phyloP scores from a whole-genome alignment of 2,113 vertebrate species.

The Aleadryas rufinucha region DNA sequence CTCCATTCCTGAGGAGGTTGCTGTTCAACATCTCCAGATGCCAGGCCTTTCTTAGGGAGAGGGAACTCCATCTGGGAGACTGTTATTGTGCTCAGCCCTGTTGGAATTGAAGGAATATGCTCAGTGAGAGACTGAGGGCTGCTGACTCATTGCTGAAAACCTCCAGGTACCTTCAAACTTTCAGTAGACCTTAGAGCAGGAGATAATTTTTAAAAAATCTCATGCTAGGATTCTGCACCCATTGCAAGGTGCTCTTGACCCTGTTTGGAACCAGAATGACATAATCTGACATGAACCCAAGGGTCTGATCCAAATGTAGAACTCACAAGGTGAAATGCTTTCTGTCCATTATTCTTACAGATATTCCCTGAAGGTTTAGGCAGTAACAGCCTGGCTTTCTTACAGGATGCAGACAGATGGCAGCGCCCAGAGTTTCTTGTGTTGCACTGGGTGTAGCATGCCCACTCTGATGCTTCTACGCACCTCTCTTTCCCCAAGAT shows the following conservation, averaged over 20 bases:
- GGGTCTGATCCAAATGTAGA: not conserved
- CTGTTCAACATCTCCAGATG: not conserved
- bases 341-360: not conserved
- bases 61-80: not conserved
- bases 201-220: not conserved
- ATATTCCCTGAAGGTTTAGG: not conserved
- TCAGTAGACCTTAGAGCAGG: not conserved
- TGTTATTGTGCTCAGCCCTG: not conserved
- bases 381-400: not conserved
- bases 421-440: not conserved
- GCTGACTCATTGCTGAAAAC: not conserved
- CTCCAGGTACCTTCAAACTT: not conserved
- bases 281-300: not conserved
- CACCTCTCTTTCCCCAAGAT: not conserved
- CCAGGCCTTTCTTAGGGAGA: not conserved
- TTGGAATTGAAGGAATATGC: not conserved
- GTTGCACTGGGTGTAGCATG: not conserved
- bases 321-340: not conserved
- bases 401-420: not conserved
- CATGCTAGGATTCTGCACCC: not conserved
- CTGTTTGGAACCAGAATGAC: not conserved
- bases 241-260: not conserved
- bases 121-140: not conserved
- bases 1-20: not conserved
- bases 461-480: not conserved